Conservation (phyloP, 2,113 vertebrate species). For the Pygoscelis antarcticus region DNA sequence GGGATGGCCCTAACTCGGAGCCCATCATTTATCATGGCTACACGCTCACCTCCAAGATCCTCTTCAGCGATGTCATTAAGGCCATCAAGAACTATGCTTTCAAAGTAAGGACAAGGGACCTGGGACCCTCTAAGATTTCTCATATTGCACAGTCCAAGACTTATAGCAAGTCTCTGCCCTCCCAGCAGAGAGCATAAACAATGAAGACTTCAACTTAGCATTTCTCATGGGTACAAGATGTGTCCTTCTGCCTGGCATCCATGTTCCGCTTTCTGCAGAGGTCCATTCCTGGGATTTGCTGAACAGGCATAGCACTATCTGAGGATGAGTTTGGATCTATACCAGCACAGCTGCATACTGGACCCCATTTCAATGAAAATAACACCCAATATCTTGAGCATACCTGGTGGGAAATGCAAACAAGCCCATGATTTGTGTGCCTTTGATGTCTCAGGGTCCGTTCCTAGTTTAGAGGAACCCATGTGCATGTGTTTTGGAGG, state of each 20-base stretch:
- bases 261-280: neutral
- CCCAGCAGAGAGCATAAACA: neutral
- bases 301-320: neutral
- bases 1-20: slow-evolving; percentile 89
- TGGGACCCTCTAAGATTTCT: neutral
- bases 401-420: neutral
- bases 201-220: neutral
- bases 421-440: neutral
- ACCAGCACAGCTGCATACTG: neutral
- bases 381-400: neutral
- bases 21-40: slow-evolving; percentile 94
- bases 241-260: neutral
- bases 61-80: slow-evolving; percentile 90
- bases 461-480: neutral
- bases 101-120: slow-evolving; percentile 77
- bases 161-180: neutral
- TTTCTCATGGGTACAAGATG: neutral
- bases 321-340: neutral
- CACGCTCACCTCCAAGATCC: slow-evolving; percentile 95
- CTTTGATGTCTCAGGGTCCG: neutral
- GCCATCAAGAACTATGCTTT: slow-evolving; percentile 93
- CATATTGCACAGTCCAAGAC: neutral
- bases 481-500: neutral
- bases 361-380: neutral
- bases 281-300: neutral